Conservation (phyloP, 1,140 invertebrate genomes). For the Thalassaphorura encarpata region DNA sequence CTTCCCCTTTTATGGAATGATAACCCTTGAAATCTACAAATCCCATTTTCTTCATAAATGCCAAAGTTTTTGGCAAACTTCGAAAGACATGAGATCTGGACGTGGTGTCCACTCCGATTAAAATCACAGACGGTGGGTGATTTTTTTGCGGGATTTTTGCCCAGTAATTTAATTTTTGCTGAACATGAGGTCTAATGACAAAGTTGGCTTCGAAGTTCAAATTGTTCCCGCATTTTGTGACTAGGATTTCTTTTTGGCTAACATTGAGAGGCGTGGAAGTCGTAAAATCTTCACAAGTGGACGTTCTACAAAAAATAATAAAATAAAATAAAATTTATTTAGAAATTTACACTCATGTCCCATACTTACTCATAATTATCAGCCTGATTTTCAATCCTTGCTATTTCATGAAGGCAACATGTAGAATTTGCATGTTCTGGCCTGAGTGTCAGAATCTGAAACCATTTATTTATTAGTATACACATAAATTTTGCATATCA, state of each 20-base stretch:
- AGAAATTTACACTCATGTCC: no score
- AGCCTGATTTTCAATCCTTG: no score
- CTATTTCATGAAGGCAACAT: no score
- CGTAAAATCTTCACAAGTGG: no score
- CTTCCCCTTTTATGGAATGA: not conserved
- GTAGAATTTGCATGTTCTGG: no score
- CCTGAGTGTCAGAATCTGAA: no score
- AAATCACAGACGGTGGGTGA: slow-evolving; percentile 2
- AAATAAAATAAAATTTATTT: no score
- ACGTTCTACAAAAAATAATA: no score
- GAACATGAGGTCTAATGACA: not conserved
- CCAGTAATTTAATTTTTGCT: slow-evolving; percentile 11
- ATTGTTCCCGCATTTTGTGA: not conserved
- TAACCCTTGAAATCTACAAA: slow-evolving; percentile 10
- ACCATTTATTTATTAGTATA: no score
- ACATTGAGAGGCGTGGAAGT: no score
- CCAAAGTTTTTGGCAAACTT: slow-evolving; percentile 1
- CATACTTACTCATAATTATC: no score
- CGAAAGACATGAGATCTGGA: slow-evolving; percentile 5
- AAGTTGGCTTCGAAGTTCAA: slow-evolving; percentile 9
- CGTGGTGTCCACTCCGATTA: slow-evolving; percentile 2
- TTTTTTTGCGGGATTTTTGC: not conserved
- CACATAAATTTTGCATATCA: no score
- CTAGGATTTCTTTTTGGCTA: not conserved
- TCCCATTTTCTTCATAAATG: not conserved